Evolutionary conservation across 2,888 invertebrate species (phyloP), one percentile per base, ranked within the genome.

Genomic region (Xestia ashworthii): DNA sequence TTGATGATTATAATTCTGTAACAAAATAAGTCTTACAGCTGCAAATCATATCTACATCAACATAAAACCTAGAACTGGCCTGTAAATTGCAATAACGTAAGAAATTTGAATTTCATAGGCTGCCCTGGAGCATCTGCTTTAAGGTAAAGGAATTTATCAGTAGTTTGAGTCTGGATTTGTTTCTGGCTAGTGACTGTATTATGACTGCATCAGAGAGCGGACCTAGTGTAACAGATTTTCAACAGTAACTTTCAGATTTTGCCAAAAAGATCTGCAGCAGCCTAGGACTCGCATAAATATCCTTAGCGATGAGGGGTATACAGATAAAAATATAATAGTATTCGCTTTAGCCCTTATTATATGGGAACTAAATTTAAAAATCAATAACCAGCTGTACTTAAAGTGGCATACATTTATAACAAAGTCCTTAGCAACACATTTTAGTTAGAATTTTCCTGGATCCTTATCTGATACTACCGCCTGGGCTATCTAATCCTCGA

Each of bases 371-470:
- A 38, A 62, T 3, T 19, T 16, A 19, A 16, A 25, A 41, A 55
- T 53, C 41, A 55, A 12, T 19, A 41, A 14, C 14, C 19, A 25
- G 25, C 8, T 48, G 9, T 67, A 46, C 5, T 32, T 38, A 22
- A 38, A 14, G 0, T 48, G 6, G 2, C 14, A 16, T 3, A 41
- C 3, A 32, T 32, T 32, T 32, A 32, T 32, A 32, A 38, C 32
- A 55, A 53, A 32, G 6, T 19, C 58, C 65, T 0, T 53, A 50
- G 50, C 75, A 74, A 81, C 65, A 25, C 2, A 14, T 11, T 38
- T 11, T 58, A 58, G 6, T 46, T 55, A 12, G 5, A 3, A 14
- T 22, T 38, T 19, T 71, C 16, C 4, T 4, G 12, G 53, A 71
- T 22, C 62, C 3, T 14, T 16, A 6, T 1, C 8, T 16, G 8